Evolutionary conservation across 1,140 invertebrate genomes (phyloP).

Genomic region (Drosophila serrata): DNA sequence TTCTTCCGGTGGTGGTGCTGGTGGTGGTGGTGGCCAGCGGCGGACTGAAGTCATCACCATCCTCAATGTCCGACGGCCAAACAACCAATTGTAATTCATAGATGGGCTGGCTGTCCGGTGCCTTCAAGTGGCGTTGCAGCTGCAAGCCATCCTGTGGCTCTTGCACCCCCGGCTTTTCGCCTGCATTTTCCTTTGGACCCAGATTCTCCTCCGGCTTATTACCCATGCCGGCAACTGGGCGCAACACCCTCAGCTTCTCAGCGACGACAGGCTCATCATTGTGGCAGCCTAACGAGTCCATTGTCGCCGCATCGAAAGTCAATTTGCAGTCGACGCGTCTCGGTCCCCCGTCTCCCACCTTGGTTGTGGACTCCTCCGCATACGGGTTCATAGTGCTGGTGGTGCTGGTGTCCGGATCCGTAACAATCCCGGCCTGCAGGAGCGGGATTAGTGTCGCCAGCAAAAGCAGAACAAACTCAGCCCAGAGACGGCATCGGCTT

Average conservation of each 20-base stretch:
- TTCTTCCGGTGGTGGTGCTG: conserved; percentile 29
- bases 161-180: conserved; percentile 4
- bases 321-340: conserved; percentile 76
- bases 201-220: conserved; percentile 54
- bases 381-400: conserved; percentile 5
- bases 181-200: conserved; percentile 10
- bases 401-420: conserved; percentile 14
- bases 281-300: conserved; percentile 75
- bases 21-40: conserved; percentile 31
- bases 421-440: conserved; percentile 39
- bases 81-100: conserved; percentile 84
- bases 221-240: conserved; percentile 1
- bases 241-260: conserved; percentile 7
- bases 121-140: conserved; percentile 56
- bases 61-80: conserved; percentile 74
- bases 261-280: conserved; percentile 29
- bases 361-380: conserved; percentile 1
- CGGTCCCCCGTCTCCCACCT: conserved; percentile 17
- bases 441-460: conserved; percentile 53
- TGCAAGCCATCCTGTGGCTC: not conserved
- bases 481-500: conserved; percentile 9
- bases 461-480: conserved; percentile 23
- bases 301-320: conserved; percentile 77
- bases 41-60: conserved; percentile 50
- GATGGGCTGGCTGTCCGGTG: conserved; percentile 66